A percentile compares a stretch with the other conserved stretches of the same genome.
phyloP scores from a whole-genome alignment of 2,888 invertebrate genomes.

The Myathropa florea region DNA sequence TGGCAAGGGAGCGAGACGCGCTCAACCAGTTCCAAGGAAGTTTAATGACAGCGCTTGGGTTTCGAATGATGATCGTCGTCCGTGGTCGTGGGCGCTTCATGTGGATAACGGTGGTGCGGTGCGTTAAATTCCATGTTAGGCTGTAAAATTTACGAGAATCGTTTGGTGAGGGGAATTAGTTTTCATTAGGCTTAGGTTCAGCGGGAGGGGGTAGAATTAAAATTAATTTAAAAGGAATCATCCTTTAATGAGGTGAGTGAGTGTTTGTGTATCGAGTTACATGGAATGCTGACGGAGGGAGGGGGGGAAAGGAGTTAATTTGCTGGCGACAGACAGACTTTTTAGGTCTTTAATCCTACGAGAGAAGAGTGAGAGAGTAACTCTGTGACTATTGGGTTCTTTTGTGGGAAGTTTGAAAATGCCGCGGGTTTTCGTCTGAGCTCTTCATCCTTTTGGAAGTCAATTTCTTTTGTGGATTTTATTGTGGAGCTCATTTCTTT shows the following conservation, averaged over 20 bases:
- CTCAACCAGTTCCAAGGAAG: background rate
- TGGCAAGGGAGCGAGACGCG: background rate
- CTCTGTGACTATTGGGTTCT: no score
- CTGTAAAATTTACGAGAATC: background rate
- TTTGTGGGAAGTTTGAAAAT: no score
- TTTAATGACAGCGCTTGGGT: slow-evolving; percentile 1
- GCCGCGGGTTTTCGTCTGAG: no score
- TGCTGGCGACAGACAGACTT: no score
- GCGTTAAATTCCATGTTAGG: background rate
- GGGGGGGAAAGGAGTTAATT: background rate
- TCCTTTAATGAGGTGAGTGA: background rate
- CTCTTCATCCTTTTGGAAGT: no score
- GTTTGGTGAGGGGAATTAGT: background rate
- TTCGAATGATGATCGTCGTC: background rate
- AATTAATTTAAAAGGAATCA: background rate
- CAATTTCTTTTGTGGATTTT: no score
- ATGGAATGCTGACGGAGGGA: background rate
- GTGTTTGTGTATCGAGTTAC: background rate
- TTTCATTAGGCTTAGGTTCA: background rate
- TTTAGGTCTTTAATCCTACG: no score
- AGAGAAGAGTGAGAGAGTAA: no score
- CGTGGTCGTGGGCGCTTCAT: background rate
- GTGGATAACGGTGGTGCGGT: background rate
- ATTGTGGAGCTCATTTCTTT: no score
- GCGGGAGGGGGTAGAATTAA: background rate